Base-by-base conservation (phyloP, 2,797 vertebrate species). In the Semaprochilodus insignis region DNA sequence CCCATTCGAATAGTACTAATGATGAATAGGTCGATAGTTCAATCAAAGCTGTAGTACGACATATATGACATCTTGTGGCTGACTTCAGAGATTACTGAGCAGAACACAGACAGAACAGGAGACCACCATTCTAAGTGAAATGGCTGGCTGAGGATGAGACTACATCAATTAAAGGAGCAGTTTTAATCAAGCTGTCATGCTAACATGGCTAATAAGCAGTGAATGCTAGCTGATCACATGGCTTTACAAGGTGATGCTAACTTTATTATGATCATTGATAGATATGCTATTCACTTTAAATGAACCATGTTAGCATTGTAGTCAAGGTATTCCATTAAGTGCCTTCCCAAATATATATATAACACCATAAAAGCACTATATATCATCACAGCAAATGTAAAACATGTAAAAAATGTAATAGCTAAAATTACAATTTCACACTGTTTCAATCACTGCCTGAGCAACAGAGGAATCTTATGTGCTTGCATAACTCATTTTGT, bases 121-220 rank as follows among this genome's bases (percentile, higher is more conserved):
- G 63, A 27, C n/a, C 19, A 44, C 10, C 57, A 25, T 6, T 63
- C 40, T 51, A 23, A 36, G 27, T 78, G 76, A 54, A n/a, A 10
- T 0, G 17, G 23, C 17, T 23, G 23, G 0, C 63, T 14, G 65
- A 67, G 44, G 27, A 78, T 13, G 65, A 65, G 13, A 15, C 17
- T 69, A 44, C 11, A 21, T 44, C 36, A 7, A 36, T 44, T 69
- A 40, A 40, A 40, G 34, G 23, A 27, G 10, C 44, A 8, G 0
- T n/a, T 48, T 48, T n/a, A 48, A 72, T 54, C 25, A 74, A 72
- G 7, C 5, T 5, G 3, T 31, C 25, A 34, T 55, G 17, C 23
- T 79, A 59, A 71, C 16, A n/a, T 27, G 23, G 51, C 51, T 69
- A 69, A 52, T 8, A 54, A 55, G 8, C 48, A 78, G 48, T n/a